Evolutionary conservation across 2,113 vertebrate genomes (phyloP), one percentile per base, ranked within the genome.

Genomic region (Callorhinus ursinus): DNA sequence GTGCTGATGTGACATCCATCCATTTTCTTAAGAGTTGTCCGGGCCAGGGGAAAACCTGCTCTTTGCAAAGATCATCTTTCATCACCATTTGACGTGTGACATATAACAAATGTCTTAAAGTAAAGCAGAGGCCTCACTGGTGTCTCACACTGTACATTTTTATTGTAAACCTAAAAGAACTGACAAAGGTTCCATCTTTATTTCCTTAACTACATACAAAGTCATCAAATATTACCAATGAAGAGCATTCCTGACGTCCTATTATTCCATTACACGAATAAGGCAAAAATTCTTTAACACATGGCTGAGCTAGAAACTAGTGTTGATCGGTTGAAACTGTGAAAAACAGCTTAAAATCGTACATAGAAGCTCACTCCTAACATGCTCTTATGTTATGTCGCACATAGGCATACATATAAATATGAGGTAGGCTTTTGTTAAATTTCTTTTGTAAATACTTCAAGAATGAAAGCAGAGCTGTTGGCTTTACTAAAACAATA

Each of bases 371-470:
- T 63, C 83, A 67, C 33, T 96, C 59, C 18, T 91, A 86, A 95
- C 71, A 80, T 76, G 59, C 74, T 97, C 26, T 84, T 11, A 61
- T 31, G 2, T 57, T 46, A 79, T 31, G 4, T 88, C n/a, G 46
- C 46, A 85, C 63, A 76, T 87, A 72, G 19, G n/a, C 61, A 92
- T 31, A 53, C 13, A 55, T 86, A 79, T 39, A 84, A 96, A 90
- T n/a, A 59, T 82, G 97, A 98, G 97, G 95, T 87, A 97, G 85
- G 26, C 16, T 94, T 96, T 95, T 77, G 59, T 95, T 93, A n/a
- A 74, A 49, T 55, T 94, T 92, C 61, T 61, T 90, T 65, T 95
- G 24, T 51, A 92, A 92, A 92, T 82, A 87, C 10, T 76, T 97
- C 53, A 88, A 67, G 94, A 98, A 42, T 53, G 24, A 77, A 97